Evolutionary conservation across 2,113 vertebrate species (phyloP).

Genomic region (Cyanoramphus novaezelandiae): DNA sequence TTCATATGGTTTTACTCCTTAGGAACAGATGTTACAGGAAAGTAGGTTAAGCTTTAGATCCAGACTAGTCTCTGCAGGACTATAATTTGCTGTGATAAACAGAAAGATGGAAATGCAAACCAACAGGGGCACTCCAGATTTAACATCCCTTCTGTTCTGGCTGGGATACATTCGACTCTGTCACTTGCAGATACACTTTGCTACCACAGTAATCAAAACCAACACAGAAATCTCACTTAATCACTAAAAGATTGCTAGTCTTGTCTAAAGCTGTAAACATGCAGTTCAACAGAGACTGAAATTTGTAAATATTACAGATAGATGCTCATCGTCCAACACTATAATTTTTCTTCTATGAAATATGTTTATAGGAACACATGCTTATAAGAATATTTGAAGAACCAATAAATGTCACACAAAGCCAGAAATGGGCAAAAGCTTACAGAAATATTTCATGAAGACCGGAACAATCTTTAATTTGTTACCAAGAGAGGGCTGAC

Average conservation of each 20-base stretch:
- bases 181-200: not conserved
- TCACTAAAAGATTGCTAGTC: not conserved
- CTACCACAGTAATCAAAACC: conserved; percentile 11
- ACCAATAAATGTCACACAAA: not conserved
- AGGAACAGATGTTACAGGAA: conserved; percentile 54
- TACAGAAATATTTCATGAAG: not conserved
- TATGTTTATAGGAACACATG: not conserved
- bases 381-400: not conserved
- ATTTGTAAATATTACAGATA: not conserved
- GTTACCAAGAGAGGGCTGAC: not conserved
- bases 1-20: conserved; percentile 23
- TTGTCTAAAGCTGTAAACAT: not conserved
- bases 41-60: conserved; percentile 46
- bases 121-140: conserved; percentile 43
- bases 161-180: not conserved
- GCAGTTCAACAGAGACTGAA: not conserved
- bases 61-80: conserved; percentile 43
- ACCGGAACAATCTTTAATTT: not conserved
- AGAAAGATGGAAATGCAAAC: conserved; percentile 35
- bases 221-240: conserved; percentile 20
- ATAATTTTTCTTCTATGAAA: not conserved
- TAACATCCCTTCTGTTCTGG: conserved; percentile 53
- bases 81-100: conserved; percentile 53
- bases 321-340: not conserved
- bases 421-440: not conserved